A percentile compares a stretch with the other conserved stretches of the same genome.
Conservation (phyloP, 2,888 invertebrate genomes). For the Drosophila infuscata region DNA sequence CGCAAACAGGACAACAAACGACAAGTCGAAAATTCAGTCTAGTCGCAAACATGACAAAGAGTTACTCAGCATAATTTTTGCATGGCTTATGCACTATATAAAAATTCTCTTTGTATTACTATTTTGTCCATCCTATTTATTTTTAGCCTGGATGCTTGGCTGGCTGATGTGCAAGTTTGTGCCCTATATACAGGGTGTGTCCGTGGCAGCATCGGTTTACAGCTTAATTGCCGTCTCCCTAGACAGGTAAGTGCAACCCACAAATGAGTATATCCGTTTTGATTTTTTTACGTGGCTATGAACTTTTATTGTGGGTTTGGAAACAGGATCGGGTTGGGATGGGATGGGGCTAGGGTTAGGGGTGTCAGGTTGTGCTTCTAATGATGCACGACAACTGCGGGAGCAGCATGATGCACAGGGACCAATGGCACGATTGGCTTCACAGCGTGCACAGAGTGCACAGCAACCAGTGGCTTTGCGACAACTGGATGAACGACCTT, state of each 20-base stretch:
- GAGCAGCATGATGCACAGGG: constrained; percentile 83
- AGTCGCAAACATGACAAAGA: constrained; percentile 55
- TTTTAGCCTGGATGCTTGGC: constrained; percentile 96
- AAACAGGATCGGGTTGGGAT: constrained; percentile 12
- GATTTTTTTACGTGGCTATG: constrained; percentile 59
- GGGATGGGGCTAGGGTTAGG: constrained; percentile 4
- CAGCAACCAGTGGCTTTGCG: constrained; percentile 78
- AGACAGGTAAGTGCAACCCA: constrained; percentile 90
- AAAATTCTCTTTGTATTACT: constrained; percentile 7
- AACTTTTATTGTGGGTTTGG: constrained; percentile 66
- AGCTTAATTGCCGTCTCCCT: constrained; percentile 97
- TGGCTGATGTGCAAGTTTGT: constrained; percentile 98
- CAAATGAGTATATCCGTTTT: constrained; percentile 26
- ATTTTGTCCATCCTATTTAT: constrained; percentile 66
- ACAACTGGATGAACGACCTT: constrained; percentile 79
- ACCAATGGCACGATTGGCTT: constrained; percentile 78
- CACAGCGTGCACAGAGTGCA: constrained; percentile 60
- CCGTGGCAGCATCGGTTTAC: constrained; percentile 97
- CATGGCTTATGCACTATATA: constrained; percentile 57
- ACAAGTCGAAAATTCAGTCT: constrained; percentile 7
- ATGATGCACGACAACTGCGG: constrained; percentile 82
- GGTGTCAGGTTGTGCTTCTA: constrained; percentile 40
- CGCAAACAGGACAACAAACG: constrained; percentile 29
- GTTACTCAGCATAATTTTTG: constrained; percentile 73
- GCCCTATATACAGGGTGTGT: constrained; percentile 97